A percentile compares a stretch with the other conserved stretches of the same genome.
Evolutionary conservation across 2,888 invertebrate species (phyloP).

Genomic region (Sinotaia quadrata): DNA sequence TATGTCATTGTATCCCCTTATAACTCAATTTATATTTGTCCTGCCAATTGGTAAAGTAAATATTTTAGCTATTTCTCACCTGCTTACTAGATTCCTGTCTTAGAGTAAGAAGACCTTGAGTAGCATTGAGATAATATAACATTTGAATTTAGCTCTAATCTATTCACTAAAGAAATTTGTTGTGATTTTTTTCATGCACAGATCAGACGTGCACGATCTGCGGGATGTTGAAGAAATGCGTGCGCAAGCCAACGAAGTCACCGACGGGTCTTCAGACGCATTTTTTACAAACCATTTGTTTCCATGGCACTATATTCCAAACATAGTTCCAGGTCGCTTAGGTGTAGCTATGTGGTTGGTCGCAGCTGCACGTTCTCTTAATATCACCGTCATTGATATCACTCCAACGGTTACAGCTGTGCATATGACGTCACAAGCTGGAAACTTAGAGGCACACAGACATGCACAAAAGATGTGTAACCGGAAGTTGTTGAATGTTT

Average conservation of each 20-base stretch:
- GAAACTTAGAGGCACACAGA: slow-evolving; percentile 17
- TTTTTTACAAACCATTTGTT: slow-evolving; percentile 36
- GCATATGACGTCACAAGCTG: slow-evolving; percentile 33
- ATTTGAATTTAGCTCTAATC: too few species aligned
- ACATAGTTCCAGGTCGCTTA: slow-evolving; percentile 29
- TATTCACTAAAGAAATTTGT: not conserved
- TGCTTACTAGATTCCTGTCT: too few species aligned
- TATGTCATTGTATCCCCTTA: too few species aligned
- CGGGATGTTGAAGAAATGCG: slow-evolving; percentile 9
- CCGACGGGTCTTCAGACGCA: slow-evolving; percentile 35
- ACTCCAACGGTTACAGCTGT: slow-evolving; percentile 25
- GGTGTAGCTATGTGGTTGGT: slow-evolving; percentile 38
- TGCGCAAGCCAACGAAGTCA: not conserved
- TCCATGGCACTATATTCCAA: slow-evolving; percentile 34
- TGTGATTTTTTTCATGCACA: not conserved
- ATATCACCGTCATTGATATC: slow-evolving; percentile 30
- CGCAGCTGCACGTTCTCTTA: slow-evolving; percentile 27
- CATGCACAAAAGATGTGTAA: slow-evolving; percentile 22
- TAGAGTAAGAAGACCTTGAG: too few species aligned
- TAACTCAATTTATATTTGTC: too few species aligned
- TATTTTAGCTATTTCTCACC: too few species aligned
- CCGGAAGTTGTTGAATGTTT: slow-evolving; percentile 10
- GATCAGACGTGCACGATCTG: not conserved
- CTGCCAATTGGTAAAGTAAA: too few species aligned
- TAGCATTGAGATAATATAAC: too few species aligned